Base-by-base conservation (phyloP, 2,888 invertebrate species). In the Lycophotia porphyrea region DNA sequence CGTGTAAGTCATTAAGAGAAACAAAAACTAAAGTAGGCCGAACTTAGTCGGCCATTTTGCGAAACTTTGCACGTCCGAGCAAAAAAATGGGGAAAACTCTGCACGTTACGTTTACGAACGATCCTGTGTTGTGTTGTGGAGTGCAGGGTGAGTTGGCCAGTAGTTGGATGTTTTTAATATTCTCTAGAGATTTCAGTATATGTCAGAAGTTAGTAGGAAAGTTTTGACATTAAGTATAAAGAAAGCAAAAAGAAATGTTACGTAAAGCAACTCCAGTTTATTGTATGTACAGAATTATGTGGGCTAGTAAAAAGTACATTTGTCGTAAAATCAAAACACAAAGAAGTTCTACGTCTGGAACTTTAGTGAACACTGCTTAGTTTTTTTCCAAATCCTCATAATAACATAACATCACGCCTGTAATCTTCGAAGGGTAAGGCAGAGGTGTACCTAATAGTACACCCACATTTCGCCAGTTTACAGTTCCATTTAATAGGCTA, bases 21-120 rank as follows among this genome's bases (percentile, higher is more conserved):
- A 82, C 81, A 87, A 87, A 88, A 87, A 85, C 78, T 76, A 66
- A 83, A 88, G 81, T 86, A 80, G 84, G 82, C 52, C 88, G 71
- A 82, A 85, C 71, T 82, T 71, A 63, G 42, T 58, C 73, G 52
- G 55, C 74, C 67, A 75, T 69, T 76, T 80, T 81, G 78, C 69
- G 31, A 79, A 88, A 88, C 71, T 87, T 88, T 79, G 47, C 76
- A 86, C 74, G 69, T 76, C 49, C 1, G 64, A 55, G 73, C 80
- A 88, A 87, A 88, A 86, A 88, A 86, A 78, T 72, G 81, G 78
- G 67, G 11, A 67, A 67, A 78, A 81, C 67, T 84, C 77, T 21
- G 63, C 58, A 78, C 81, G 61, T 84, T 73, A 80, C 68, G 65
- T 83, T 74, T 77, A 71, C 63, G 55, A 76, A 69, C 61, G 70